Base-by-base conservation (phyloP, 1,140 invertebrate species). In the Zaprionus davidi region DNA sequence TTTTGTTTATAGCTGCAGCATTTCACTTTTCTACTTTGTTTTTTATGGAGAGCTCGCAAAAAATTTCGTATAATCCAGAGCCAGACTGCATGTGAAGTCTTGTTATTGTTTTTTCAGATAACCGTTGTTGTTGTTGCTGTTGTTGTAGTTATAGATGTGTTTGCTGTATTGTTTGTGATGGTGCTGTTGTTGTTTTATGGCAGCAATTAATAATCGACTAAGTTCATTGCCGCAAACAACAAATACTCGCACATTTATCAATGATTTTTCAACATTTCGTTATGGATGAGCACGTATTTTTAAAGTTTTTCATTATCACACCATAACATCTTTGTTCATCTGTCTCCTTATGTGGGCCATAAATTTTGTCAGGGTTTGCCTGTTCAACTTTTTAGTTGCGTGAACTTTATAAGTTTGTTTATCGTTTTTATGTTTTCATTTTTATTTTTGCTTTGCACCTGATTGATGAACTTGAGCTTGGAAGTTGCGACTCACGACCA, bases 21-120 rank as follows among this genome's bases (percentile, higher is more conserved):
- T 86, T 86, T 86, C 83, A 88, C 83, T 88, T 86, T 86, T 86
- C 59, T 71, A 72, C 62, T 53, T 76, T 38, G 58, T 68, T 79
- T 46, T 58, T 55, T 64, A 53, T 71, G 77, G 72, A 67, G 51
- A 20, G 46, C 46, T 78, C 81, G 79, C 76, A 76, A 76, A 87
- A 82, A 86, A 82, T 78, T 80, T 78, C 31, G 65, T 73, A 34
- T 79, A 64, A 63, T 82, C 55, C 79, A 26, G 15, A 46, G 67
- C 13, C n/a, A 17, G 17, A 51, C 28, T 67, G 44, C 71, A 59
- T 72, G 56, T 60, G 64, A 69, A 69, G 46, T 60, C 22, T 71
- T 71, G 60, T 20, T 71, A 71, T 71, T 74, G 46, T 55, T 38
- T 38, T 31, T 55, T n/a, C 68, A 70, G 34, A 20, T 44, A 41